Base-by-base conservation (phyloP, 2,888 invertebrate species). In the Meiosimyza platycephala region DNA sequence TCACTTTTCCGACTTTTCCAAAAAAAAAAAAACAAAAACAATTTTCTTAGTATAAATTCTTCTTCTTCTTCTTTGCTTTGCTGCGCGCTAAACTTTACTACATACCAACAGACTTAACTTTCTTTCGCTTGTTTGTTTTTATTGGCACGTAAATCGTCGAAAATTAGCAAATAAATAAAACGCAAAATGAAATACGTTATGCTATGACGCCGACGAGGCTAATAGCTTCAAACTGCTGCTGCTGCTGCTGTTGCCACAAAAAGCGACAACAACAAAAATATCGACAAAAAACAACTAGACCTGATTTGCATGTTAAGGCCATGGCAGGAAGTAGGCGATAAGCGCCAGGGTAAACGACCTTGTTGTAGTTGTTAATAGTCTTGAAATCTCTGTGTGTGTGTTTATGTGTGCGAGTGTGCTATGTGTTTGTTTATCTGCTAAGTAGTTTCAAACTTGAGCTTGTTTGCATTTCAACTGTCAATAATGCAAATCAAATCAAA, bases 61-160 rank as follows among this genome's bases (percentile, higher is more conserved):
- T 40, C 9, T 40, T 40, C 9, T 40, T 6, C 9, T 2, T 40
- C 9, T 40, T 40, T 40, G 6, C n/a, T 16, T 40, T 62, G 13
- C n/a, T 16, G 47, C 47, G 48, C 15, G 28, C n/a, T 57, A 18
- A 28, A 28, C 57, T 57, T 57, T 13, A 57, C n/a, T 28, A 57
- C 57, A 28, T 22, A 57, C 57, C 57, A 16, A 54, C 28, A 13
- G 15, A 33, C 22, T 22, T n/a, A 33, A 22, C 15, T 60, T 22
- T 57, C 40, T 33, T 12, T 5, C 40, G 60, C 28, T 50, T 59
- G 12, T 66, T 65, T 64, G 51, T 22, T 72, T 71, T 55, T 67
- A 59, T 71, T 67, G 66, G 67, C 70, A 71, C 67, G 67, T 60
- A 67, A 70, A 54, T 59, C 55, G 62, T 33, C 22, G 54, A 54